Base-by-base conservation (phyloP, 92 coral and sea anemone species). In the Diadumene lineata region DNA sequence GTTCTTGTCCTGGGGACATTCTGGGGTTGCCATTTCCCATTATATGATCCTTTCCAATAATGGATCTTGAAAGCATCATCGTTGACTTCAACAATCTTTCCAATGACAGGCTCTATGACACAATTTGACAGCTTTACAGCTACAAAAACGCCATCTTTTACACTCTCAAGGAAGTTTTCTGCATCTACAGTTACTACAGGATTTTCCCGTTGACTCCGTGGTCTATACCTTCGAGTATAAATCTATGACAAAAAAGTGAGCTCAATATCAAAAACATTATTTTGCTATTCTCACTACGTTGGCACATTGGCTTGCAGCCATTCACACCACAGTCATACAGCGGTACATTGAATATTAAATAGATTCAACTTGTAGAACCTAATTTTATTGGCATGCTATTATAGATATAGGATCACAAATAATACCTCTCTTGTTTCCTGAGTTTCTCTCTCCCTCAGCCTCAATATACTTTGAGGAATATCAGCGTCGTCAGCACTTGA, bases 1-100 rank as follows among this genome's bases (percentile, higher is more conserved):
- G 26, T 53, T 21, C 65, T 29, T 46, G 26, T 53, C 19, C 81
- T 27, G 16, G 76, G 60, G 6, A 64, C 29, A 68, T 72, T 66
- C 46, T 57, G 50, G 53, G 84, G 84, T 15, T 62, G 22, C 92
- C 89, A 87, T 24, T 29, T 73, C n/a, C 88, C 88, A 19, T 51
- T 15, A 60, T 83, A 87, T 22, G 85, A 78, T 0, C 92, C 88
- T 72, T 83, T 87, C 79, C 83, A 83, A 74, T 87, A 84, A 33
- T 77, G 81, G 48, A 87, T 57, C 50, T 70, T 65, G 50, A 77
- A 87, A 1, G 34, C 69, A 22, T 78, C 64, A 22, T 50, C 69
- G 11, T 48, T 30, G 44, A 79, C 64, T 64, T 77, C 82, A 44
- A 68, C 44, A 10, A 85, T 67, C 51, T 75, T 60, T 1, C 87